Evolutionary conservation across 2,888 invertebrate genomes (phyloP), one percentile per base, ranked within the genome.

Genomic region (Nowickia ferox): DNA sequence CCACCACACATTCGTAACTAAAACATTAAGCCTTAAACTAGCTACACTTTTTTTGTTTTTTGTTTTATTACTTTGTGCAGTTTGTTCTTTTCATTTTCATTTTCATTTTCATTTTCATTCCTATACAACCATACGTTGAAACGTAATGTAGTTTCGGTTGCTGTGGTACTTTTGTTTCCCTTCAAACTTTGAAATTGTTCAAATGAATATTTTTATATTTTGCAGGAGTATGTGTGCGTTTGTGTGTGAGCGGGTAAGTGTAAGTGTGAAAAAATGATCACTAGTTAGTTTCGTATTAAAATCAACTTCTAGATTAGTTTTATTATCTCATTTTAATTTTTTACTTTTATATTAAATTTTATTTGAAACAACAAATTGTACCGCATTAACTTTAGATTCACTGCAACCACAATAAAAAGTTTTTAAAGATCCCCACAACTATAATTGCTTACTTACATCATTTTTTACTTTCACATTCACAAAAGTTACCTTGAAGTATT

Each of bases 11-110:
- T 76, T 83, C 76, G 61, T 71, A 66, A 71, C 78, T 71, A 57
- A 86, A 55, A 68, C 83, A 61, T 83, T 86, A 66, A 80, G 83
- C 83, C 51, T 83, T 66, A 79, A 83, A 83, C 77, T 77, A 66
- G 53, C 46, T 71, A 38, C 53, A 6, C 42, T 46, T 65, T 19
- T 19, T 10, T 42, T 15, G 15, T n/a, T 72, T 59, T 57, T 22
- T 57, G 68, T 59, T 72, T 48, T 9, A 30, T 22, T 44, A 22
- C 6, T 57, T 53, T 68, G 15, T 42, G 22, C 59, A 11, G 10
- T 59, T 46, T 22, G 9, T 65, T 19, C n/a, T 48, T 57, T 76
- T 42, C 13, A 22, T 30, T 75, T 57, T 44, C 61, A 38, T 44
- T 71, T n/a, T n/a, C n/a, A n/a, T 48, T 57, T 76, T 42, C 13